Evolutionary conservation across 2,797 vertebrate genomes (phyloP).

Genomic region (Acropternis orthonyx): DNA sequence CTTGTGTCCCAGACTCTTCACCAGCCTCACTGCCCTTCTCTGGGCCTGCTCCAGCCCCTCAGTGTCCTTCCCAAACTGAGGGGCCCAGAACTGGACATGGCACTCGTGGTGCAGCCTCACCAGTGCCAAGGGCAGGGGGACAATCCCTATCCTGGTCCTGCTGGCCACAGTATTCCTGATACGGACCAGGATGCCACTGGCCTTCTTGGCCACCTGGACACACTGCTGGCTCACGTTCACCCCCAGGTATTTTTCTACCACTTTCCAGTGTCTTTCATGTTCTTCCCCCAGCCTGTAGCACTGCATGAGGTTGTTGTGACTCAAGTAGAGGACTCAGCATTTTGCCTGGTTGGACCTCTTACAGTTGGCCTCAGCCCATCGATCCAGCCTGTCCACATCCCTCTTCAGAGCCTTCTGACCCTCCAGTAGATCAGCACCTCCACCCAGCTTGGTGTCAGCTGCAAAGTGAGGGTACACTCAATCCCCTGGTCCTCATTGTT

Average conservation of each 20-base stretch:
- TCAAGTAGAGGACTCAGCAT: not conserved
- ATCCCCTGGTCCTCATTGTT: not conserved
- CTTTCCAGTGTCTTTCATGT: not conserved
- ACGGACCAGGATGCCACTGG: not conserved
- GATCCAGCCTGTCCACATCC: not conserved
- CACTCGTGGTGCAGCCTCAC: not conserved
- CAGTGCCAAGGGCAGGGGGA: not conserved
- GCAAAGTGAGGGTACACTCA: not conserved
- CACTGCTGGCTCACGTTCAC: not conserved
- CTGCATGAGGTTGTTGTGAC: not conserved
- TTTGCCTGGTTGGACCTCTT: not conserved
- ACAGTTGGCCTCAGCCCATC: accelerated
- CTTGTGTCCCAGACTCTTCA: not conserved
- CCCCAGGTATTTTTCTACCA: not conserved
- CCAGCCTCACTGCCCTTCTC: not conserved
- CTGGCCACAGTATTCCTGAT: not conserved
- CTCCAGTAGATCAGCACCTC: not conserved
- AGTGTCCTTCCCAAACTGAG: not conserved
- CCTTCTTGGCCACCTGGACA: not conserved
- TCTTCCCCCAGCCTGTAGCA: not conserved
- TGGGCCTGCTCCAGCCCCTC: not conserved
- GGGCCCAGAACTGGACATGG: not conserved
- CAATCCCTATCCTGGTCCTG: not conserved
- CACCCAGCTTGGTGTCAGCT: not conserved
- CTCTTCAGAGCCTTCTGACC: not conserved